These are phyloP conservation scores for Mythimna albipuncta DNA, from an alignment of 2,888 invertebrate species.

Conservation along the genomic window DNA sequence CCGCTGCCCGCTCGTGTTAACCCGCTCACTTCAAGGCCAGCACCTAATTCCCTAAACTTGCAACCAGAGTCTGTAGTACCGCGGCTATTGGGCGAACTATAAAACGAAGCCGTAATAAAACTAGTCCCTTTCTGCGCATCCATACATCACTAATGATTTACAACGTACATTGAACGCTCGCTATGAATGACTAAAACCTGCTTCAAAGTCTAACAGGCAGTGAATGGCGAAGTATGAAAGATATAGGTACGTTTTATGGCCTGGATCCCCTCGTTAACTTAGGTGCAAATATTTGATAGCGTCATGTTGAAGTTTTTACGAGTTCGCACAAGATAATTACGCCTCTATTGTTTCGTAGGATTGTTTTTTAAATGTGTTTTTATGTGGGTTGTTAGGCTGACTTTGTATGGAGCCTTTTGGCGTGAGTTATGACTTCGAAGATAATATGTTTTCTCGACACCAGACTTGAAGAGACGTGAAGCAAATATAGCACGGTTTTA, in stretches of 20 bases:
- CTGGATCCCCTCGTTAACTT: constrained; percentile 69
- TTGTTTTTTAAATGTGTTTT: constrained; percentile 71
- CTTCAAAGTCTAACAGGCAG: constrained; percentile 29
- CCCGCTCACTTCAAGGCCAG: constrained; percentile 67
- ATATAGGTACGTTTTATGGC: constrained; percentile 61
- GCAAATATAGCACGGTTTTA: too few species aligned
- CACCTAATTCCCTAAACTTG: constrained; percentile 81
- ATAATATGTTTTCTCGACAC: not conserved
- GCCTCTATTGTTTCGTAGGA: constrained; percentile 79
- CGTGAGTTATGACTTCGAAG: constrained; percentile 12
- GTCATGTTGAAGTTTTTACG: constrained; percentile 78
- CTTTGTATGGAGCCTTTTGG: constrained; percentile 12
- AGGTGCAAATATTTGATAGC: constrained; percentile 86
- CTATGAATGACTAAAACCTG: not conserved
- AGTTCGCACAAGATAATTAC: constrained; percentile 79
- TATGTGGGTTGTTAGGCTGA: constrained; percentile 53
- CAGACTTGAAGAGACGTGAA: not conserved
- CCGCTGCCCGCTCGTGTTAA: constrained; percentile 23
- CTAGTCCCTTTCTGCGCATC: constrained; percentile 80
- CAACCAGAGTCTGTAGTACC: constrained; percentile 79
- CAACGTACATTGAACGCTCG: constrained; percentile 69
- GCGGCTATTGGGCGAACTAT: constrained; percentile 83
- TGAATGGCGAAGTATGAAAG: constrained; percentile 48
- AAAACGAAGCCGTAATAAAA: constrained; percentile 85
- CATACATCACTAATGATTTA: constrained; percentile 87